Evolutionary conservation across 2,888 invertebrate species (phyloP).

Genomic region (Panopea generosa): DNA sequence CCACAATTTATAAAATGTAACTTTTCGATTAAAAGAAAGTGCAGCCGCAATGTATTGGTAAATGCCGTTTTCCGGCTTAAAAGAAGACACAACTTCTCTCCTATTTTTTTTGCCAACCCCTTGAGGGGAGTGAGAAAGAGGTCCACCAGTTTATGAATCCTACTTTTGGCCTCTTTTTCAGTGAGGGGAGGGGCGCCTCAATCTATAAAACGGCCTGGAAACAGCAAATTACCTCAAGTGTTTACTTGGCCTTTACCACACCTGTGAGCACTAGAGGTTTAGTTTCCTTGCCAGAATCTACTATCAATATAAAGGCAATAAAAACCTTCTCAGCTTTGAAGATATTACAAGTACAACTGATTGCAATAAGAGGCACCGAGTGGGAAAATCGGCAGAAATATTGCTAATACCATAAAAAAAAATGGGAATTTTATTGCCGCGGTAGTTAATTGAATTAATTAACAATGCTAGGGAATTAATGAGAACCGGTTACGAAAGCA

Average conservation of each 20-base stretch:
- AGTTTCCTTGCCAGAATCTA: conserved; percentile 2
- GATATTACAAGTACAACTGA: conserved; percentile 6
- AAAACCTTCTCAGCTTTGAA: conserved; percentile 13
- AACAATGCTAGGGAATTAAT: not conserved
- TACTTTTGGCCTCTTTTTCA: no score
- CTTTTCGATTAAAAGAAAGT: no score
- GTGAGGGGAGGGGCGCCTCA: no score
- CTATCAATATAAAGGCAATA: conserved; percentile 14
- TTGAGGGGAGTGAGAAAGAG: no score
- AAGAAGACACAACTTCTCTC: no score
- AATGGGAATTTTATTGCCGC: not conserved
- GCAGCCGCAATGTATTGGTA: no score
- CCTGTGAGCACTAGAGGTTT: conserved; percentile 11
- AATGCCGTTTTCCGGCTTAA: no score
- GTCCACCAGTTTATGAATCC: no score
- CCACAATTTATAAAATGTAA: no score
- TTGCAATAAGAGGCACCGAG: conserved; percentile 1
- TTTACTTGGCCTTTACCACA: not conserved
- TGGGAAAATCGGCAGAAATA: not conserved
- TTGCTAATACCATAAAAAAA: not conserved
- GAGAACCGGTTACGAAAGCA: not conserved
- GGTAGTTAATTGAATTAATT: not conserved
- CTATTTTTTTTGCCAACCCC: no score
- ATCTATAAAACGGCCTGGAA: no score
- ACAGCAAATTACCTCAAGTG: no score